Conservation (phyloP, 2,113 vertebrate genomes). For the Cheirogaleus medius region DNA sequence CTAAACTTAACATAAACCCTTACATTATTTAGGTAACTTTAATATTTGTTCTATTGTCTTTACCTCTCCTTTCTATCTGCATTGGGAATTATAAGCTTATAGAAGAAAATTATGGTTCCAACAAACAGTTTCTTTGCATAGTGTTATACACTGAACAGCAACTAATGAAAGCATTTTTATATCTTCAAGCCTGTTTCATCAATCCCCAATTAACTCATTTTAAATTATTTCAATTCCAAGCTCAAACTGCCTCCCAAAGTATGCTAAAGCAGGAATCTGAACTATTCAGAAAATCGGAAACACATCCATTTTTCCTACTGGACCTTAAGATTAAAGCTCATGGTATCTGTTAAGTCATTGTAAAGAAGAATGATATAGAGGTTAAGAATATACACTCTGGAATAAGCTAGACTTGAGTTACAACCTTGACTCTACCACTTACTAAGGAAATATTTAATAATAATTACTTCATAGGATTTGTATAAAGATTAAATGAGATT, state of each 20-base stretch:
- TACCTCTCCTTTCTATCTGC: neutral
- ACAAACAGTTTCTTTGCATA: neutral
- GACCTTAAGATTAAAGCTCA: neutral
- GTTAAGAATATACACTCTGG: neutral
- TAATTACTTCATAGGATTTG: neutral
- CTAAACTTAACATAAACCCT: neutral
- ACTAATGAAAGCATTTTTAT: neutral
- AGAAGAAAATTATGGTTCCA: neutral
- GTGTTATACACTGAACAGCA: neutral
- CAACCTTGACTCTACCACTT: neutral
- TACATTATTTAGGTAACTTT: neutral
- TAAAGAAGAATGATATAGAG: neutral
- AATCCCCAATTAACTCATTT: conserved; percentile 12
- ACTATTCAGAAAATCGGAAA: neutral
- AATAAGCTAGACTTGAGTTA: neutral
- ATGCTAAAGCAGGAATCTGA: neutral
- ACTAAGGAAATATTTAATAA: neutral
- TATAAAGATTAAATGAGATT: neutral
- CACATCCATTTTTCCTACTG: neutral
- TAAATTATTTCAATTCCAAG: conserved; percentile 24
- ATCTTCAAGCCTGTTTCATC: neutral
- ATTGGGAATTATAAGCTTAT: neutral
- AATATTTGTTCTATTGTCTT: neutral
- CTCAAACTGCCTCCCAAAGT: neutral
- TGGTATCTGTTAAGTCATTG: neutral